These are phyloP conservation scores for Tillus elongatus DNA, from an alignment of 2,888 invertebrate species.

Conservation along the genomic window DNA sequence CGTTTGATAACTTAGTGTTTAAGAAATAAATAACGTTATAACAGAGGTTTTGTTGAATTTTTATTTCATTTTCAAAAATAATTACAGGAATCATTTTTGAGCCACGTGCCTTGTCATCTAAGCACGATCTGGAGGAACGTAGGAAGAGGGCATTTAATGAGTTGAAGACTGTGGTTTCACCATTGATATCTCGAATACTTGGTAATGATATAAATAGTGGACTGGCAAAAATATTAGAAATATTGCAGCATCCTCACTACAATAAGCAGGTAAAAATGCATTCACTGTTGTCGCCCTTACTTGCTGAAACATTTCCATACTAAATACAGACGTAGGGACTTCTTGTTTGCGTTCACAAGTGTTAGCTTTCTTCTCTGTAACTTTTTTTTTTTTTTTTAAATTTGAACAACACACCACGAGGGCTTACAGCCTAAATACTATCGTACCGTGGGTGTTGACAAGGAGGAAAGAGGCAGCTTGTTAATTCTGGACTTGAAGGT, in stretches of 20 bases:
- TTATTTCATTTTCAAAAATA: slow-evolving; percentile 2
- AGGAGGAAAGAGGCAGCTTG: no score
- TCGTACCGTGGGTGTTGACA: no score
- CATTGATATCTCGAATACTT: slow-evolving; percentile 34
- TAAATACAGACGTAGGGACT: no score
- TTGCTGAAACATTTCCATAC: no score
- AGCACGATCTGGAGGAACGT: slow-evolving; percentile 35
- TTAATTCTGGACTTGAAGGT: no score
- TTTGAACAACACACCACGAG: no score
- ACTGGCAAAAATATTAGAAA: slow-evolving; percentile 42
- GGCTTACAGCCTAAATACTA: no score
- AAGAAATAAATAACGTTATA: no score
- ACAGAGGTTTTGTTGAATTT: slow-evolving; percentile 11
- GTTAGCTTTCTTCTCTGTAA: no score
- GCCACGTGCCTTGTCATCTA: slow-evolving; percentile 29
- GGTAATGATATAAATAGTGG: slow-evolving; percentile 38
- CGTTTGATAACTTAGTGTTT: no score
- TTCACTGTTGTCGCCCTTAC: no score
- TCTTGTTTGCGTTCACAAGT: slow-evolving; percentile 10
- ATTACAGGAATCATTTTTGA: slow-evolving; percentile 37
- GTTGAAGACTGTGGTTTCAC: slow-evolving; percentile 37
- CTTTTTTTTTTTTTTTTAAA: no score
- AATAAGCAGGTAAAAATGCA: slow-evolving; percentile 56
- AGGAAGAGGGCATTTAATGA: slow-evolving; percentile 41
- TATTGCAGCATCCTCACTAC: slow-evolving; percentile 48